Evolutionary conservation across 2,113 vertebrate species (phyloP).

Genomic region (Brachyhypopomus occidentalis): DNA sequence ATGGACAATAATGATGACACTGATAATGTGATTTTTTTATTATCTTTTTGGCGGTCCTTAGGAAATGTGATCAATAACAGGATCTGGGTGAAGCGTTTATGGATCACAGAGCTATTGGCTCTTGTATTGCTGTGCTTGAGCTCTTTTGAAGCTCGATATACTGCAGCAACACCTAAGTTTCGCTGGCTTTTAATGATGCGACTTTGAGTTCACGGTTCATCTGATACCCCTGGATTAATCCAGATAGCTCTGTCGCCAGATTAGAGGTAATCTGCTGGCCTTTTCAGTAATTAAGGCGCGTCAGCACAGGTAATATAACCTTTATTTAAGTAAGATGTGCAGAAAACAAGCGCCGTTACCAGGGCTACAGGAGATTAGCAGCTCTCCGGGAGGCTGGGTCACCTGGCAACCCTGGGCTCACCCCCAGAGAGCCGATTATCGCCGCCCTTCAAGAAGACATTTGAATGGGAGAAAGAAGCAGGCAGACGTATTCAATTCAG

Average conservation of each 20-base stretch:
- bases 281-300: conserved; percentile 6
- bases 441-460: conserved; percentile 30
- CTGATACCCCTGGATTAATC: not conserved
- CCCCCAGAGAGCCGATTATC: conserved; percentile 49
- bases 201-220: conserved; percentile 15
- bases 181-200: too few species aligned
- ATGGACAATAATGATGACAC: too few species aligned
- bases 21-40: too few species aligned
- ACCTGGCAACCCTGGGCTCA: conserved; percentile 53
- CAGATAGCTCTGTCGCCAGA: not conserved
- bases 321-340: conserved; percentile 58
- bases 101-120: too few species aligned
- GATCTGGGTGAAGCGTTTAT: too few species aligned
- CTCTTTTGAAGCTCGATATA: too few species aligned
- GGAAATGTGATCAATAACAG: too few species aligned
- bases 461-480: not conserved
- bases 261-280: conserved; percentile 25
- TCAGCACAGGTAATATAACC: conserved; percentile 34
- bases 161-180: too few species aligned
- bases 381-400: conserved; percentile 53
- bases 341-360: conserved; percentile 58
- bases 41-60: too few species aligned
- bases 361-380: conserved; percentile 61
- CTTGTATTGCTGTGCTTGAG: too few species aligned
- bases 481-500: too few species aligned